Evolutionary conservation across 2,888 invertebrate genomes (phyloP), one percentile per base, ranked within the genome.

Genomic region (Apotomis turbidana): DNA sequence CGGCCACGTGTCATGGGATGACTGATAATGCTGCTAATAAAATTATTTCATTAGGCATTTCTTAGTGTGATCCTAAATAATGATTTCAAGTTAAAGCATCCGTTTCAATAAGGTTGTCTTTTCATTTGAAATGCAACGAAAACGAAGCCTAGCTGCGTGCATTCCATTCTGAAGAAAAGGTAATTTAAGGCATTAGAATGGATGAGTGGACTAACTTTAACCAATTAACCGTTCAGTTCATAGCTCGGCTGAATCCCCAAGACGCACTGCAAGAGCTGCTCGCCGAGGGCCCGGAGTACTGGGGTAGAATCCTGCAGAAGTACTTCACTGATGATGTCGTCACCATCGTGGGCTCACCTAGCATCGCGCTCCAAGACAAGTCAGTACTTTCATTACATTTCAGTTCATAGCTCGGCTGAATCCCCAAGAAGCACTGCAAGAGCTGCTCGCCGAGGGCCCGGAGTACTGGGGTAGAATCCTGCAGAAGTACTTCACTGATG

Each of bases 381-480:
- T 92, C 64, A 79, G 85, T 82, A 55, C 49, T 49, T 49, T 9
- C 10, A 49, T 44, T 51, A 27, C 1, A 15, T 69, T 74, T 41
- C 84, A 96, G 97, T 94, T 97, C 76, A 90, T 95, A 59, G 91
- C 94, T 62, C 94, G 97, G 70, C 90, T 97, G 81, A 97, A 97
- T 85, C 95, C 95, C 5, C 94, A 96, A 79, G 88, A 92, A 64
- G 93, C 94, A 70, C 86, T 96, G 41, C 90, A 94, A 57, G 94
- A 94, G 76, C 88, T 98, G 76, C 86, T 95, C 68, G 83, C 90
- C 4, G 96, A 97, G 81, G 89, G 94, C 0, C 90, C 92, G 15
- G 87, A 92, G 0, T 98, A 95, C 88, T 98, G 98, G 98, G 81
- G 95, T 1, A 87, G 90, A n/a, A 87, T 98, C 10, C 81, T 98